Conservation (phyloP, 2,888 invertebrate species). For the Cephus sareptanus region DNA sequence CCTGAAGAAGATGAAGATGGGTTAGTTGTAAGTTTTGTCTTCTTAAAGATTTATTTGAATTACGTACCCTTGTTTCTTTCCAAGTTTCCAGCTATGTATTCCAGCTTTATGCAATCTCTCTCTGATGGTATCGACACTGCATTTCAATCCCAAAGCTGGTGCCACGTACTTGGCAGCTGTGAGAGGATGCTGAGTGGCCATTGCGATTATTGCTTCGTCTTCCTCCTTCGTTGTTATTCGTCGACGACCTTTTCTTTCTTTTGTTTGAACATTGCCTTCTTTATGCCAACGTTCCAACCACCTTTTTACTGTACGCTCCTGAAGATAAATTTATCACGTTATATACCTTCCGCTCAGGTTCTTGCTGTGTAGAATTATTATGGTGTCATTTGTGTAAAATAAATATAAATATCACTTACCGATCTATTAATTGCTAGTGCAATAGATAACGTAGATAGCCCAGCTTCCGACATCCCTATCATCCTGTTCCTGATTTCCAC, state of each 20-base stretch:
- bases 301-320: slow-evolving; percentile 63
- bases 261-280: slow-evolving; percentile 63
- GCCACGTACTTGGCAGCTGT: slow-evolving; percentile 64
- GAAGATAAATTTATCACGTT: background rate
- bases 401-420: slow-evolving; percentile 34
- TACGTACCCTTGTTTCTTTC: slow-evolving; percentile 60
- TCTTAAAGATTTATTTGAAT: background rate
- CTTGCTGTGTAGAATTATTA: background rate
- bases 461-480: slow-evolving; percentile 64
- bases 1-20: slow-evolving; percentile 29
- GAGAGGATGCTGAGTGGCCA: slow-evolving; percentile 62
- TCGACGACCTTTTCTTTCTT: slow-evolving; percentile 61
- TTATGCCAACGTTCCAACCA: slow-evolving; percentile 64
- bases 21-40: background rate
- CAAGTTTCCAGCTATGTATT: slow-evolving; percentile 63
- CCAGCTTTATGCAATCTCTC: slow-evolving; percentile 62
- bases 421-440: slow-evolving; percentile 63
- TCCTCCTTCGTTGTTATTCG: slow-evolving; percentile 63
- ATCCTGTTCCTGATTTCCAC: slow-evolving; percentile 63
- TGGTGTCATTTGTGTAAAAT: background rate
- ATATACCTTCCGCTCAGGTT: background rate
- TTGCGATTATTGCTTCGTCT: slow-evolving; percentile 62
- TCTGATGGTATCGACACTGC: slow-evolving; percentile 62
- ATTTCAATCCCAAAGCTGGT: slow-evolving; percentile 60
- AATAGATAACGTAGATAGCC: slow-evolving; percentile 61